Evolutionary conservation across 2,888 invertebrate species (phyloP).

Genomic region (Pediacus dermestoides): DNA sequence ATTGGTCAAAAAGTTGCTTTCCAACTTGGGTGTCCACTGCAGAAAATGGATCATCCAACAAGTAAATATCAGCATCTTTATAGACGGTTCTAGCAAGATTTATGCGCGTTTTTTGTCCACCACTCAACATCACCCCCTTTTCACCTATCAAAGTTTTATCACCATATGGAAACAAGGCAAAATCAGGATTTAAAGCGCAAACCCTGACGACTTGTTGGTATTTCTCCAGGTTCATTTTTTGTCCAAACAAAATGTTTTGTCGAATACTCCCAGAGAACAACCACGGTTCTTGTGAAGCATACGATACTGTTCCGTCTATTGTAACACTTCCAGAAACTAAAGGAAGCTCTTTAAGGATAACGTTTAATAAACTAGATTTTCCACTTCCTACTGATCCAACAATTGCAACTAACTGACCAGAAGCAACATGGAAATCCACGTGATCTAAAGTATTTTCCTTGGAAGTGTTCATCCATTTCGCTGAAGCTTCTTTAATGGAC

Average conservation of each 20-base stretch:
- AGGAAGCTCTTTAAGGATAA: constrained; percentile 67
- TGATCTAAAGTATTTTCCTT: no score
- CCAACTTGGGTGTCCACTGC: constrained; percentile 87
- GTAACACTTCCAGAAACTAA: constrained; percentile 59
- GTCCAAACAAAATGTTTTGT: constrained; percentile 88
- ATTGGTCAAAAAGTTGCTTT: constrained; percentile 78
- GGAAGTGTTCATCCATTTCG: constrained; percentile 57
- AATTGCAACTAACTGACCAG: constrained; percentile 47
- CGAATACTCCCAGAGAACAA: constrained; percentile 74
- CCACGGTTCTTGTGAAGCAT: constrained; percentile 84
- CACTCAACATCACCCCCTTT: constrained; percentile 66
- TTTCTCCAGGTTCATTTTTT: constrained; percentile 61
- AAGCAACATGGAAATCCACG: constrained; percentile 61
- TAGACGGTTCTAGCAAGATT: constrained; percentile 81
- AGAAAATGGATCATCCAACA: constrained; percentile 83
- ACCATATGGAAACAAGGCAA: constrained; percentile 67
- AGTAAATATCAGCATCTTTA: constrained; percentile 75
- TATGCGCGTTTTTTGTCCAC: constrained; percentile 81
- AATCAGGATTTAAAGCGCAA: constrained; percentile 68
- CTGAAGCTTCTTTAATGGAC: constrained; percentile 58
- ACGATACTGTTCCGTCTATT: constrained; percentile 65
- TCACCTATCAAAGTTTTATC: constrained; percentile 76
- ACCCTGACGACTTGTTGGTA: constrained; percentile 64
- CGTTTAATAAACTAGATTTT: constrained; percentile 54
- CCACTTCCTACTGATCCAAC: constrained; percentile 60